Evolutionary conservation across 92 coral and sea anemone species (phyloP), one percentile per base, ranked within the genome.

Genomic region (Zoanthus gigantus): DNA sequence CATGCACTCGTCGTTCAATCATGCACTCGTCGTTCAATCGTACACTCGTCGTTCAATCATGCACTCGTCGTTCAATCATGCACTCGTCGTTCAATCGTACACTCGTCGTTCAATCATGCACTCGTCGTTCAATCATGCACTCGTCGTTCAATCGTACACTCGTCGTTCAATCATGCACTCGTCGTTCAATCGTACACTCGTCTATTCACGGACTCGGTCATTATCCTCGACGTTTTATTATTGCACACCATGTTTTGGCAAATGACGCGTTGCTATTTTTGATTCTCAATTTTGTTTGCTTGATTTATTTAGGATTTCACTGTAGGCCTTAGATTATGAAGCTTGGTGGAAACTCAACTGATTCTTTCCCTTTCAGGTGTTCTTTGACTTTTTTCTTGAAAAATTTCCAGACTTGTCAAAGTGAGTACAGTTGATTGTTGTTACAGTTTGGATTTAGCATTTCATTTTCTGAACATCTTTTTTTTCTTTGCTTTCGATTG

Each of bases 361-460:
- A 0, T 73, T 73, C 45, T 45, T 73, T 73, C 28, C 54, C 46
- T 9, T 42, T 8, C 87, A 96, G 99, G 95, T 93, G 77, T 96
- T 95, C 83, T 96, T 96, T 85, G 95, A 65, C 28, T 94, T 85
- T 76, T 96, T 95, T 74, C 63, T 90, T 11, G 71, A 71, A 71
- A 89, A 84, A 60, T 96, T 95, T 71, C 90, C 99, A 67, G 72
- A 82, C 58, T 83, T 96, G 63, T 87, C 93, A 72, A 87, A 90
- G 96, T 96, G 67, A 88, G 93, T 57, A 17, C n/a, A 57, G 14
- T 37, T 37, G 42, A 37, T 37, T 0, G 42, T 1, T 37, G 42
- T 37, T 37, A 37, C 42, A 37, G 42, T 37, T 37, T 37, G 23
- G 23, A 23, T 23, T 23, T 23, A 23, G 23, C 23, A 23, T 23